A percentile compares a stretch with the other conserved stretches of the same genome.
These are phyloP conservation scores for Hippasteria phrygiana DNA, from an alignment of 53 echinoderm and acorn worm genomes.

Conservation along the genomic window DNA sequence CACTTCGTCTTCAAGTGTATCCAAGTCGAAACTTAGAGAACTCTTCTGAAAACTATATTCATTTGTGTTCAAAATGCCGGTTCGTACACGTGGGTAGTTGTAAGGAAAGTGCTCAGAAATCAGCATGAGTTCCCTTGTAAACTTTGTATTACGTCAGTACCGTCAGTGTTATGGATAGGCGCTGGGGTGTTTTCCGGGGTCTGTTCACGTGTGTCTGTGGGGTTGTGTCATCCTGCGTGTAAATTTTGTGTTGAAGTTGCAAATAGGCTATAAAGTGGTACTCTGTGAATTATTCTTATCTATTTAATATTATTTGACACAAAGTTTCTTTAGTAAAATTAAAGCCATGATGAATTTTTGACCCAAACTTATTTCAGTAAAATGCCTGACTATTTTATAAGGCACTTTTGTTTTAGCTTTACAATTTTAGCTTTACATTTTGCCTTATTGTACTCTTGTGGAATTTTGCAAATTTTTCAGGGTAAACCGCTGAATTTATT, in stretches of 20 bases:
- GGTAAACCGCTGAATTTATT: too few relatives aligned
- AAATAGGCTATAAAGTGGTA: too few relatives aligned
- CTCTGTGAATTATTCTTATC: too few relatives aligned
- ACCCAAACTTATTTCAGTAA: too few relatives aligned
- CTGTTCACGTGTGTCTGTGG: constrained; percentile 24
- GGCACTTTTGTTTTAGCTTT: too few relatives aligned
- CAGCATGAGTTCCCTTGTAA: constrained; percentile 54
- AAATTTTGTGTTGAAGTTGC: neutral
- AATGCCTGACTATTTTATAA: too few relatives aligned
- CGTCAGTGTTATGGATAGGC: neutral
- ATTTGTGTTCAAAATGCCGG: constrained; percentile 14
- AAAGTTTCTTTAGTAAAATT: too few relatives aligned
- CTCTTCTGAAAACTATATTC: neutral
- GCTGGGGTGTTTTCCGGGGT: constrained; percentile 58
- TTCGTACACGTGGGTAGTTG: constrained; percentile 41
- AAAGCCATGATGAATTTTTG: too few relatives aligned
- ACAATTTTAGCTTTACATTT: too few relatives aligned
- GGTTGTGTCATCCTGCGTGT: constrained; percentile 44
- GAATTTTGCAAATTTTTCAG: too few relatives aligned
- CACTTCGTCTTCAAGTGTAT: neutral
- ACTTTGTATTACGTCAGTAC: constrained; percentile 64
- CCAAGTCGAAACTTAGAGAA: neutral
- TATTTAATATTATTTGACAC: too few relatives aligned
- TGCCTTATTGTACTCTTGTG: too few relatives aligned
- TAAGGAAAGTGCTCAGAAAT: constrained; percentile 37